Percentiles rank a stretch among this genome's conserved stretches.
These are phyloP conservation scores for Anthrax anthrax DNA, from an alignment of 2,888 invertebrate genomes.

Conservation along the genomic window DNA sequence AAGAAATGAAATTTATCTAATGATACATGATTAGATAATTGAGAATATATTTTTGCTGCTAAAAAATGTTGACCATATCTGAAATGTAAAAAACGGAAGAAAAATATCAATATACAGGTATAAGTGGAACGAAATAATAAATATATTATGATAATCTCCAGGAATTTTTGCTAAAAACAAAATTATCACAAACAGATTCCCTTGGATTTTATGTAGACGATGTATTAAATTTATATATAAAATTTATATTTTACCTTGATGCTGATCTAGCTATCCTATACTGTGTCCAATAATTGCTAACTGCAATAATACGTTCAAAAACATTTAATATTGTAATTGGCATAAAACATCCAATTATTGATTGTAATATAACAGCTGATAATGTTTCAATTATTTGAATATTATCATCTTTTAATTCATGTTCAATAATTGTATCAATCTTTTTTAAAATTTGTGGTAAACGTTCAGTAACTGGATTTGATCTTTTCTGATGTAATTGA, in stretches of 20 bases:
- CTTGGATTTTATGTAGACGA: no score
- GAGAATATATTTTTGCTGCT: slow-evolving; percentile 48
- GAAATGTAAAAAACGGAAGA: slow-evolving; percentile 8
- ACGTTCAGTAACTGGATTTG: slow-evolving; percentile 18
- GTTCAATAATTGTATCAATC: slow-evolving; percentile 23
- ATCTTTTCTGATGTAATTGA: neutral
- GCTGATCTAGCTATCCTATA: slow-evolving; percentile 80
- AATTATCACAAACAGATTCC: no score
- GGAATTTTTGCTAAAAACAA: no score
- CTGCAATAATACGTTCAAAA: slow-evolving; percentile 41
- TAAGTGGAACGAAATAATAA: no score
- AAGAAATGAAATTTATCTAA: slow-evolving; percentile 84
- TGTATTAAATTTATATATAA: neutral
- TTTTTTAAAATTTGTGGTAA: slow-evolving; percentile 28
- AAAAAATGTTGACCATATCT: slow-evolving; percentile 65
- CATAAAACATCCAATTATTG: slow-evolving; percentile 55
- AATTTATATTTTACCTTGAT: slow-evolving; percentile 39
- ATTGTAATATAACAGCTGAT: slow-evolving; percentile 72
- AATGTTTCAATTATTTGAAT: slow-evolving; percentile 55
- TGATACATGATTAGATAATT: slow-evolving; percentile 54
- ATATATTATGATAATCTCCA: no score
- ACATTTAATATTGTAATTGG: slow-evolving; percentile 43
- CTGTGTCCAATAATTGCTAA: slow-evolving; percentile 64
- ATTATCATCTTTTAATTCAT: slow-evolving; percentile 24
- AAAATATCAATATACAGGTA: neutral